Evolutionary conservation across 2,797 vertebrate genomes (phyloP), one percentile per base, ranked within the genome.

Genomic region (Aythya fuligula): DNA sequence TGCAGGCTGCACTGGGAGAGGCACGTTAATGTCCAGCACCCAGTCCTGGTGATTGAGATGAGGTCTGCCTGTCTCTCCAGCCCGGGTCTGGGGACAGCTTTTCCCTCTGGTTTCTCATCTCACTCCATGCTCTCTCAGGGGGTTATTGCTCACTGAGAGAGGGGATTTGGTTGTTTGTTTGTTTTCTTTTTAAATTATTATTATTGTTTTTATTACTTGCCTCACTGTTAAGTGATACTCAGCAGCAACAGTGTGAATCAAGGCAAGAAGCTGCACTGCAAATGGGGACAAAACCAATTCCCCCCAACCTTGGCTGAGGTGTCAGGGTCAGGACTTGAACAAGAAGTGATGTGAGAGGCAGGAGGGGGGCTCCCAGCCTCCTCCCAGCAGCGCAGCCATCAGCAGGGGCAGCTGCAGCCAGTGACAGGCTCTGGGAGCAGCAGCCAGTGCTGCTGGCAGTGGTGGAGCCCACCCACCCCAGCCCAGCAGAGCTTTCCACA

Each of bases 361-460:
- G 45, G 32, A 57, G 28, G 6, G 73, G 15, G 53, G 56, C 76
- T 49, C n/a, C 38, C 13, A 66, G 54, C 30, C 30, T 2, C 38
- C 0, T 0, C 24, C 0, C 3, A 70, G 49, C 83, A 57, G 56
- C 15, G 5, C 34, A 38, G 49, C 67, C 6, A 0, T 53, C 53
- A 18, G 38, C 64, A 20, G 45, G 27, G 41, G 13, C 1, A 2
- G 66, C n/a, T 9, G 38, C 69, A 21, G 75, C 9, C 7, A 30
- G 15, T 22, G 61, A 62, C 32, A 34, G 22, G 5, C 53, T 80
- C 39, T 36, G 66, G 0, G 3, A 0, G 2, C 51, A 11, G 30
- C 34, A 64, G 57, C 38, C 45, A 8, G 2, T n/a, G 34, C 20
- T 61, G 74, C 5, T 27, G 61, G 51, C 32, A 32, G 76, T 17